Base-by-base conservation (phyloP, 2,888 invertebrate genomes). In the Euspilapteryx auroguttella region DNA sequence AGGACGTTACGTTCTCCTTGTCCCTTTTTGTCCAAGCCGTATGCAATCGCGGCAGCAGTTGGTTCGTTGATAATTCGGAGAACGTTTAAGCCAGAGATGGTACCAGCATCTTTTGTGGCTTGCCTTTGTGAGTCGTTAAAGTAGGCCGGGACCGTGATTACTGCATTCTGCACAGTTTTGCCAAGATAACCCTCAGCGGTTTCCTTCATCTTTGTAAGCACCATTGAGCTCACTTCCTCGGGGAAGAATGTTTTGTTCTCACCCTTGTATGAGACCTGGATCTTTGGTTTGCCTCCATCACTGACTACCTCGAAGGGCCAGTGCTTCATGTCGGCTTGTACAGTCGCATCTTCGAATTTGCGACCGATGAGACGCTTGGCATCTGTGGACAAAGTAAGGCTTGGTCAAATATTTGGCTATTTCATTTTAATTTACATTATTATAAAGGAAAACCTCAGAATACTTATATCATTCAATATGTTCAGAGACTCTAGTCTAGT, bases 311-410 rank as follows among this genome's bases (percentile, higher is more conserved):
- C 88, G 55, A 95, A 95, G 28, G 95, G 94, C 87, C 94, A 95
- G 65, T 89, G 89, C 69, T 94, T 93, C 82, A 94, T 87, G 57
- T 96, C 95, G 28, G 83, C 84, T 73, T 96, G 95, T 30, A 98
- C 92, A n/a, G 90, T 87, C 24, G 79, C 66, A 61, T 94, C 94
- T 44, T 87, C 87, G 59, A 87, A 96, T 45, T 89, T 87, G 46
- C 95, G 87, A 31, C 95, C 95, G 69, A 95, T 94, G 49, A 96
- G 79, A 59, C 95, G 87, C 73, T 96, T 88, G 44, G 94, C 95
- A 80, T 97, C 97, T 87, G 81, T 63, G n/a, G n/a, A n/a, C n/a
- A n/a, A n/a, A 40, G 35, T 41, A 33, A 28, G 28, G 27, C 28
- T 31, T 27, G 28, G 25, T 25, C 17, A 25, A 29, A 29, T 20